phyloP scores from a whole-genome alignment of 2,113 vertebrate genomes.

The Otolemur garnettii region DNA sequence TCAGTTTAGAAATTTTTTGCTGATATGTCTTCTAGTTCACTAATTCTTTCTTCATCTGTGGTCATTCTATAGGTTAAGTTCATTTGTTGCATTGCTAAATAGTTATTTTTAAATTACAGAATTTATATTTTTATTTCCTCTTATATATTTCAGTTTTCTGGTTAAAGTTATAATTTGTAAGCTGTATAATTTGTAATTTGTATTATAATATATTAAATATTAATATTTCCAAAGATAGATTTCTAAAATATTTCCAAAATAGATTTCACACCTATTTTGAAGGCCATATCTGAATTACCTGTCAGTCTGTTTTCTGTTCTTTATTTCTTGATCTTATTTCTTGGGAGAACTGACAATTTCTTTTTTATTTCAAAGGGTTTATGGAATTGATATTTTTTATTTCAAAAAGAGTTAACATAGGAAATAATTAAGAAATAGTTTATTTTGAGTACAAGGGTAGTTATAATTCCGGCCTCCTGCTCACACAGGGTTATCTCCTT shows the following conservation, averaged over 20 bases:
- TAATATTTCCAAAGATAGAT: background rate
- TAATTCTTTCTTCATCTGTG: background rate
- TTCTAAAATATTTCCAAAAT: no score
- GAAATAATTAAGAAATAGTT: background rate
- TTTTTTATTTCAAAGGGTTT: constrained; percentile 48
- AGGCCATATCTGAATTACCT: background rate
- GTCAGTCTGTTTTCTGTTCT: background rate
- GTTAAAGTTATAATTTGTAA: background rate
- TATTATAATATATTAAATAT: background rate
- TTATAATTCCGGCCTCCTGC: constrained; percentile 23
- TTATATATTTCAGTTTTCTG: background rate
- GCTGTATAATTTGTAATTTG: background rate
- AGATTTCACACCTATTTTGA: constrained; percentile 41
- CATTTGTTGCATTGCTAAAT: background rate
- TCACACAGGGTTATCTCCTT: background rate
- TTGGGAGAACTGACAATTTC: background rate
- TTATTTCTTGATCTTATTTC: constrained; percentile 28
- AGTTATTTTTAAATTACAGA: constrained; percentile 14
- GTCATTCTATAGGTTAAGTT: background rate
- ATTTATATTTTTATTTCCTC: background rate
- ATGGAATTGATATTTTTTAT: background rate
- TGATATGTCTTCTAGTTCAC: background rate
- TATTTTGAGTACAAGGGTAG: background rate
- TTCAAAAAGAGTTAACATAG: constrained; percentile 43
- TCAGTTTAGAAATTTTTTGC: background rate